Base-by-base conservation (phyloP, 1,140 invertebrate genomes). In the Pogonus chalceus region DNA sequence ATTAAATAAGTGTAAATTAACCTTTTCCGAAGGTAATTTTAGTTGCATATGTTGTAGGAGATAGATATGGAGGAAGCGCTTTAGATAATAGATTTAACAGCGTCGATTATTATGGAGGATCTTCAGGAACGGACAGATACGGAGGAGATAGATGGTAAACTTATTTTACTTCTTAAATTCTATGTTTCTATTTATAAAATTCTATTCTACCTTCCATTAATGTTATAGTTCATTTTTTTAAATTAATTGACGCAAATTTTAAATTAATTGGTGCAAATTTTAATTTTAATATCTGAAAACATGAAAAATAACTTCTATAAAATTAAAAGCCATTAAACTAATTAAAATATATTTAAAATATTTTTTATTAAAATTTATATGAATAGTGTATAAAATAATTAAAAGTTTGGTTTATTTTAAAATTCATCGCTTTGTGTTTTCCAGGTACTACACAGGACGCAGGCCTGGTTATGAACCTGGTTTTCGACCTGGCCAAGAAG, bases 31-130 rank as follows among this genome's bases (percentile, higher is more conserved):
- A 43, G 4, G 37, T 43, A 4, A 43, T 12, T 12, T 9, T 18
- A 43, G 37, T 43, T 43, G 37, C 37, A 43, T 43, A 43, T 12
- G 7, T 43, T 18, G 4, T 18, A 43, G 37, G 69, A 2, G 55
- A 65, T 46, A 61, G 66, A 43, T 64, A 65, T 31, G 71, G 72
- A 31, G 71, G 70, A 57, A 68, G 67, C 23, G 60, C 59, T 37
- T 69, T 68, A 23, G 70, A 71, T 24, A 63, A 65, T 21, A 63
- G 71, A 18, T 58, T 69, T 20, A 69, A 68, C 1, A 72, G 71
- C 10, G 71, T 72, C 4, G 73, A 73, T 37, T 60, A 54, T 7
- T 26, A 43, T 22, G 39, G 59, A n/a, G 53, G 56, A 22, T 24
- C 51, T 72, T 46, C 43, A 66, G 1, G 60, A 43, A 71, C 71